Conservation (phyloP, 2,797 vertebrate species). For the Acipenser oxyrinchus region DNA sequence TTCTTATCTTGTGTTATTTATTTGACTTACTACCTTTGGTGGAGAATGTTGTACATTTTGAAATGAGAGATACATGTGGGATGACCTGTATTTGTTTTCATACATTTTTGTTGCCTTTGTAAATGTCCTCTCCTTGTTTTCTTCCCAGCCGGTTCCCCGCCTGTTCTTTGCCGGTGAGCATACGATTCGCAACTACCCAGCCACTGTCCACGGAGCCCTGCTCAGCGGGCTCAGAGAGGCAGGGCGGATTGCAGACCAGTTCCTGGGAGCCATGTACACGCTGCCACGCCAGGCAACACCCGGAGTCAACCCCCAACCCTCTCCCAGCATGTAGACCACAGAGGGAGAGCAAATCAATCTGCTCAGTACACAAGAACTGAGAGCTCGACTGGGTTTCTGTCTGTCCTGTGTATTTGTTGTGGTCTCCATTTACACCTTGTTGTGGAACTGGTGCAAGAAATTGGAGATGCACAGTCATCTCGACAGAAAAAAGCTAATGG, state of each 20-base stretch:
- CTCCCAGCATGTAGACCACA: slow-evolving; percentile 59
- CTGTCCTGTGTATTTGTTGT: slow-evolving; percentile 6
- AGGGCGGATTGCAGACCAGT: slow-evolving; percentile 93
- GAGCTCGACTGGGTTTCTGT: slow-evolving; percentile 11
- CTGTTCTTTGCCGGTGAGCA: slow-evolving; percentile 96
- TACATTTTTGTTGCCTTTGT: slow-evolving; percentile 4
- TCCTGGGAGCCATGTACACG: slow-evolving; percentile 95
- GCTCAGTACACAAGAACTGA: slow-evolving; percentile 11
- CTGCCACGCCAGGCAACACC: slow-evolving; percentile 79
- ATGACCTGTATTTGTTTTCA: neutral
- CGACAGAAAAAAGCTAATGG: too few relatives aligned
- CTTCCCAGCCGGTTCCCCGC: slow-evolving; percentile 80
- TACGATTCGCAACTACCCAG: slow-evolving; percentile 94
- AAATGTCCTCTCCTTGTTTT: neutral
- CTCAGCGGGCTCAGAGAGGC: slow-evolving; percentile 92
- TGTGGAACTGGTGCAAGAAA: too few relatives aligned
- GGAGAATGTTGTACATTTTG: neutral
- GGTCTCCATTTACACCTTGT: neutral
- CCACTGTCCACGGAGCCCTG: slow-evolving; percentile 89
- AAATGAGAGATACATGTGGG: neutral
- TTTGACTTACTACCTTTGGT: neutral
- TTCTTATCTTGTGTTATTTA: neutral
- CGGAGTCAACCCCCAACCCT: slow-evolving; percentile 63
- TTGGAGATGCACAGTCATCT: too few relatives aligned
- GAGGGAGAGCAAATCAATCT: neutral